Conservation (phyloP, 2,797 vertebrate genomes). For the Hybognathus amarus region DNA sequence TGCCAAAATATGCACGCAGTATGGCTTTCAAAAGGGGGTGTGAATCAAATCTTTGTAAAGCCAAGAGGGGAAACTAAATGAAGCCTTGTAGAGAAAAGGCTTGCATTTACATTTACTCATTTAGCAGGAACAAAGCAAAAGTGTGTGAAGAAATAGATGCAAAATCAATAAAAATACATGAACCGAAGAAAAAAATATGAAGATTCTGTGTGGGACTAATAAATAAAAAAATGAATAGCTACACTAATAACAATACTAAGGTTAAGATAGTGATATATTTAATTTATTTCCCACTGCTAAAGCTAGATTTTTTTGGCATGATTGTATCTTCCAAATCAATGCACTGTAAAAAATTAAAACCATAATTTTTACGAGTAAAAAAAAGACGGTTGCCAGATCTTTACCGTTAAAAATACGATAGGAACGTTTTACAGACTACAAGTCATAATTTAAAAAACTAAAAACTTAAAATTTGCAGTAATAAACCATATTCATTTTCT, state of each 20-base stretch:
- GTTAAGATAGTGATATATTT: background rate
- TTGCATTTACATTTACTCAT: background rate
- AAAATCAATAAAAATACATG: background rate
- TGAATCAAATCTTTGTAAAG: conserved; percentile 26
- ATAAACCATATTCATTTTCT: too few species aligned
- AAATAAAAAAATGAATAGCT: too few species aligned
- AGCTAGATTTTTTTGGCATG: background rate
- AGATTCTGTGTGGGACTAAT: background rate
- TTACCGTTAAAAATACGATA: too few species aligned
- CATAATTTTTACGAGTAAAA: too few species aligned
- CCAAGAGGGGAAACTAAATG: background rate
- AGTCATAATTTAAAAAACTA: too few species aligned
- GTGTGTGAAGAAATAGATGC: background rate
- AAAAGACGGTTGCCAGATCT: too few species aligned
- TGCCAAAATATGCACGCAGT: conserved; percentile 32
- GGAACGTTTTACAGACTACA: too few species aligned
- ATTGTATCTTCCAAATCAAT: background rate
- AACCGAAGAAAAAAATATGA: background rate
- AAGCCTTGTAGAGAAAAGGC: background rate
- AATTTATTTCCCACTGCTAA: background rate
- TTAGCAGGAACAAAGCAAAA: background rate
- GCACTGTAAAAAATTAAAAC: too few species aligned
- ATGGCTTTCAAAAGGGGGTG: background rate
- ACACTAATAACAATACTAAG: background rate
- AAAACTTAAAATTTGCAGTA: too few species aligned